These are phyloP conservation scores for Lacerta bilineata DNA, from an alignment of 2,797 vertebrate genomes.

Conservation along the genomic window DNA sequence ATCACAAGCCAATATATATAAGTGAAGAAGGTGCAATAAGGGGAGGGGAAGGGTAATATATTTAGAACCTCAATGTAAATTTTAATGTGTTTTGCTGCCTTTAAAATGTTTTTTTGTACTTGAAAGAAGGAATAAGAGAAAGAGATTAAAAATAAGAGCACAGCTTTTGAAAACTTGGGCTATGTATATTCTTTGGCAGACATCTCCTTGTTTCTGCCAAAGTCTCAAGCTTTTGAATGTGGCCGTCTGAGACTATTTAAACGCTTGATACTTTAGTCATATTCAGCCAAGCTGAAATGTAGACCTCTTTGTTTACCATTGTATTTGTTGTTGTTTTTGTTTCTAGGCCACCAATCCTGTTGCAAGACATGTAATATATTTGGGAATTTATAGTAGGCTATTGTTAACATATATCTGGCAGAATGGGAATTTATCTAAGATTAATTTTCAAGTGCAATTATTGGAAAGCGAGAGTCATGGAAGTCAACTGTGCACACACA, in stretches of 20 bases:
- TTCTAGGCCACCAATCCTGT: no score
- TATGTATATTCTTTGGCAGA: neutral
- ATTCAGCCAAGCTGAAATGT: conserved; percentile 33
- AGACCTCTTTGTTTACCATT: neutral
- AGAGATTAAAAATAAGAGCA: neutral
- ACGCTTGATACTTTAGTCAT: neutral
- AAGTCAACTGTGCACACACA: neutral
- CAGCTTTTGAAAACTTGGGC: neutral
- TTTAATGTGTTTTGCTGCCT: neutral
- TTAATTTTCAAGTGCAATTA: neutral
- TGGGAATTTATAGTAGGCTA: no score
- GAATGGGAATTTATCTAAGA: no score
- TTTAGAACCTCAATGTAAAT: neutral
- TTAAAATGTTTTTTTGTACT: neutral
- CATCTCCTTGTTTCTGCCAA: neutral
- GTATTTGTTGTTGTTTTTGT: no score
- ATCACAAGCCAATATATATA: no score
- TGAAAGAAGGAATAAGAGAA: neutral
- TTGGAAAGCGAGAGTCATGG: neutral
- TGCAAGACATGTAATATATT: no score
- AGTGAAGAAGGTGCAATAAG: no score
- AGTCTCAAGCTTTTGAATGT: neutral
- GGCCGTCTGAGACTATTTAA: neutral
- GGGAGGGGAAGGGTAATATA: neutral
- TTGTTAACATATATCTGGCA: no score